Evolutionary conservation across 1,140 invertebrate species (phyloP).

Genomic region (Sweltsa coloradensis): DNA sequence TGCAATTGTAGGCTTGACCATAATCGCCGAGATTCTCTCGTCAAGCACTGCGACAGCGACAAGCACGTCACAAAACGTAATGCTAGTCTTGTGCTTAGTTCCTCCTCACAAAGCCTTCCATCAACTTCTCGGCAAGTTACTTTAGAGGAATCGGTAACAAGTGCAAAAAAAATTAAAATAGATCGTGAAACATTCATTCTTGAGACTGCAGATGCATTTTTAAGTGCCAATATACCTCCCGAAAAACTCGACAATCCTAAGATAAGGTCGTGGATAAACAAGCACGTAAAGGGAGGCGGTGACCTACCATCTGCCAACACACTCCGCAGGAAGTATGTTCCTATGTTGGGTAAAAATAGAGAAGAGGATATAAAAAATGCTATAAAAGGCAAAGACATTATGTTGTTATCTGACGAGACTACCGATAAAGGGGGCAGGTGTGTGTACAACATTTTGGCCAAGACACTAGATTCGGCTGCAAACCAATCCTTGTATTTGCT

Average conservation of each 20-base stretch:
- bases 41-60: too few species aligned
- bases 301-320: not conserved
- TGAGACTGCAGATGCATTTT: not conserved
- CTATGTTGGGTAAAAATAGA: not conserved
- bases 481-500: not conserved
- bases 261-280: not conserved
- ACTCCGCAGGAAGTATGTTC: constrained; percentile 1
- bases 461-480: not conserved
- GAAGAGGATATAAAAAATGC: not conserved
- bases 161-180: not conserved
- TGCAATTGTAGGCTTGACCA: too few species aligned
- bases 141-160: not conserved
- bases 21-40: too few species aligned
- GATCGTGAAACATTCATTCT: not conserved
- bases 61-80: too few species aligned
- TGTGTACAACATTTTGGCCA: not conserved
- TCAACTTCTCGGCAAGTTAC: not conserved
- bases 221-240: not conserved
- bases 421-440: not conserved
- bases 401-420: constrained; percentile 1
- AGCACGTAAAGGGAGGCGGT: constrained; percentile 1
- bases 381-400: not conserved
- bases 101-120: too few species aligned
- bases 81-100: too few species aligned
- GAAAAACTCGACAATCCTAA: constrained; percentile 1